Percentiles rank a stretch among this genome's conserved stretches.
These are phyloP conservation scores for Neosilurus hyrtlii DNA, from an alignment of 2,797 vertebrate species.

Conservation along the genomic window DNA sequence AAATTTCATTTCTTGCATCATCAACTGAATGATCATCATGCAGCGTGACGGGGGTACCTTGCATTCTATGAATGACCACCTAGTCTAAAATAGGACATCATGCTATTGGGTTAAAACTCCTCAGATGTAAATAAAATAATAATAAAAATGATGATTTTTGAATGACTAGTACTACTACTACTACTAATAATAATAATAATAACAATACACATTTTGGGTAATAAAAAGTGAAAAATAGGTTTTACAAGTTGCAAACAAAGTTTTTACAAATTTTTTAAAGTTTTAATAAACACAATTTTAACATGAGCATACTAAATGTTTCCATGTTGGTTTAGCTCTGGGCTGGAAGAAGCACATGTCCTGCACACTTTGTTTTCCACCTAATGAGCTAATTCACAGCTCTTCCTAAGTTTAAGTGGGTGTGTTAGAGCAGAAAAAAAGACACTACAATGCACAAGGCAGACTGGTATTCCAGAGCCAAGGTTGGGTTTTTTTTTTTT, in stretches of 20 bases:
- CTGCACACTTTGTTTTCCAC: background rate
- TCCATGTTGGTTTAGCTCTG: background rate
- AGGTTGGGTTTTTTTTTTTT: background rate
- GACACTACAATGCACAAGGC: background rate
- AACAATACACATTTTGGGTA: background rate
- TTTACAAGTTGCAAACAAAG: background rate
- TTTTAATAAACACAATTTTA: background rate
- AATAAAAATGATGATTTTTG: too few relatives aligned
- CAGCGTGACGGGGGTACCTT: too few relatives aligned
- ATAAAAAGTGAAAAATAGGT: background rate
- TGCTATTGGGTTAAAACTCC: background rate
- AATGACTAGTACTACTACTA: too few relatives aligned
- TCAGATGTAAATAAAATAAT: background rate
- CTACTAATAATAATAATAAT: too few relatives aligned
- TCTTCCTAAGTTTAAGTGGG: background rate
- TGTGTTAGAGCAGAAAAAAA: background rate
- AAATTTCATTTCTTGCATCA: too few relatives aligned
- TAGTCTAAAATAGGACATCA: background rate
- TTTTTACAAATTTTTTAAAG: background rate
- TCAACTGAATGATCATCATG: too few relatives aligned
- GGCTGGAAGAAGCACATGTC: too few relatives aligned
- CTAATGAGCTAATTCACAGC: background rate
- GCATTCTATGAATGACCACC: too few relatives aligned
- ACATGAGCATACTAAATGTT: background rate
- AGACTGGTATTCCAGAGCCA: background rate